A percentile compares a stretch with the other conserved stretches of the same genome.
phyloP scores from a whole-genome alignment of 2,888 invertebrate species.

The Meta bourneti region DNA sequence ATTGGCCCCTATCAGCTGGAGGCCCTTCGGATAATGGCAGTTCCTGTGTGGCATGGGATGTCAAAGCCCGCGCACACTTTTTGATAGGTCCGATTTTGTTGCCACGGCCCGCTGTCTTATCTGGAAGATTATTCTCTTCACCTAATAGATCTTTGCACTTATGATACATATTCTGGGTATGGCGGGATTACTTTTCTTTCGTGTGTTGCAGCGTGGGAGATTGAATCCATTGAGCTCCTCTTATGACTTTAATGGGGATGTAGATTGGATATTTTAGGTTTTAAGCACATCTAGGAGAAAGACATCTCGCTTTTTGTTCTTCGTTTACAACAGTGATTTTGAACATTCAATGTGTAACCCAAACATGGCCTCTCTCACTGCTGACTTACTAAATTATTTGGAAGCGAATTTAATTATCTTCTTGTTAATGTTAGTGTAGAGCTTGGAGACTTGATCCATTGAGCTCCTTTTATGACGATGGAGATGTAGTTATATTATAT shows the following conservation, averaged over 20 bases:
- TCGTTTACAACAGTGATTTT: background rate
- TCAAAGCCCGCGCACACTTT: constrained; percentile 21
- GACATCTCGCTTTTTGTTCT: background rate
- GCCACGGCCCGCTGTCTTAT: background rate
- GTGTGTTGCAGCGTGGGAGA: background rate
- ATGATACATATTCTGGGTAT: constrained; percentile 4
- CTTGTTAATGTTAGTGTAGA: too few relatives aligned
- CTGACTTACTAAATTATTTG: too few relatives aligned
- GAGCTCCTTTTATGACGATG: too few relatives aligned
- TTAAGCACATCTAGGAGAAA: too few relatives aligned
- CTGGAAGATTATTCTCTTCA: constrained; percentile 59
- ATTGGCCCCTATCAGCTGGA: constrained; percentile 66
- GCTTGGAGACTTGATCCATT: too few relatives aligned
- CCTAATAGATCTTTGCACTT: constrained; percentile 45
- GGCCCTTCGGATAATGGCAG: constrained; percentile 35
- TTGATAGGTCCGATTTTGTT: constrained; percentile 25
- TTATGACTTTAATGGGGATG: too few relatives aligned
- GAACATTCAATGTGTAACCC: too few relatives aligned
- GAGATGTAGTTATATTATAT: too few relatives aligned
- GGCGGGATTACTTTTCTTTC: background rate
- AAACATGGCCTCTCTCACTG: too few relatives aligned
- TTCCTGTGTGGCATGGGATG: constrained; percentile 59
- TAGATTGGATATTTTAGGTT: too few relatives aligned
- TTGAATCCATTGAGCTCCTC: background rate
- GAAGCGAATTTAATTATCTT: too few relatives aligned